Evolutionary conservation across 2,888 invertebrate species (phyloP).

Genomic region (Ophion costatus): DNA sequence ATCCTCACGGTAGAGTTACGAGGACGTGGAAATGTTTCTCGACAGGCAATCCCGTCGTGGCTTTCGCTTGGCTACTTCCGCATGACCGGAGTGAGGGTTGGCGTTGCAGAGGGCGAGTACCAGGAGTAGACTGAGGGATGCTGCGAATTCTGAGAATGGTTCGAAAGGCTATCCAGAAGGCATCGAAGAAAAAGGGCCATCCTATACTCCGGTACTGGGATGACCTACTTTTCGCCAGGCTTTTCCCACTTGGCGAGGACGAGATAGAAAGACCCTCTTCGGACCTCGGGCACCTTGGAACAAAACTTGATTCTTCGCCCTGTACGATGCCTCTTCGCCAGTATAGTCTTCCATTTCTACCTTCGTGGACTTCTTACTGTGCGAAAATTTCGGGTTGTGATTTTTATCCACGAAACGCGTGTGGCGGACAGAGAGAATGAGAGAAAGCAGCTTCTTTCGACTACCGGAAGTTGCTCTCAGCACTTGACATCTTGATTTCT

Average conservation of each 20-base stretch:
- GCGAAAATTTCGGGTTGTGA: not conserved
- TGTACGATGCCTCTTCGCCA: not conserved
- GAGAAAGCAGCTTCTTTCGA: conserved; percentile 30
- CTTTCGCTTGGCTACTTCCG: conserved; percentile 26
- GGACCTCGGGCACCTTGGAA: conserved; percentile 48
- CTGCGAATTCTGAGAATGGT: conserved; percentile 43
- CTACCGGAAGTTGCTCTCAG: conserved; percentile 22
- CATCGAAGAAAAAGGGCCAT: conserved; percentile 40
- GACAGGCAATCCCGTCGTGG: conserved; percentile 42
- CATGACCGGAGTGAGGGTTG: conserved; percentile 20
- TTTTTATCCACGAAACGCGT: not conserved
- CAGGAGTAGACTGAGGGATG: not conserved
- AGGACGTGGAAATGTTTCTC: conserved; percentile 55
- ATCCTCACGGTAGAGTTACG: conserved; percentile 45
- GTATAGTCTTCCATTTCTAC: conserved; percentile 57
- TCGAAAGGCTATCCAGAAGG: conserved; percentile 41
- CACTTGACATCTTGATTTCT: not conserved
- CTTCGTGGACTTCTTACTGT: conserved; percentile 13
- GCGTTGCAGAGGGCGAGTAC: conserved; percentile 15
- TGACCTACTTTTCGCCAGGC: conserved; percentile 49
- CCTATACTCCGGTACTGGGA: conserved; percentile 5
- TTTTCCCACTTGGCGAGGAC: conserved; percentile 34
- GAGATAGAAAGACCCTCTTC: conserved; percentile 4
- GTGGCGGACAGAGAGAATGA: too few relatives aligned
- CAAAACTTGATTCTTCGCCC: conserved; percentile 52